Evolutionary conservation across 2,113 vertebrate genomes (phyloP).

Genomic region (Arothron firmamentum): DNA sequence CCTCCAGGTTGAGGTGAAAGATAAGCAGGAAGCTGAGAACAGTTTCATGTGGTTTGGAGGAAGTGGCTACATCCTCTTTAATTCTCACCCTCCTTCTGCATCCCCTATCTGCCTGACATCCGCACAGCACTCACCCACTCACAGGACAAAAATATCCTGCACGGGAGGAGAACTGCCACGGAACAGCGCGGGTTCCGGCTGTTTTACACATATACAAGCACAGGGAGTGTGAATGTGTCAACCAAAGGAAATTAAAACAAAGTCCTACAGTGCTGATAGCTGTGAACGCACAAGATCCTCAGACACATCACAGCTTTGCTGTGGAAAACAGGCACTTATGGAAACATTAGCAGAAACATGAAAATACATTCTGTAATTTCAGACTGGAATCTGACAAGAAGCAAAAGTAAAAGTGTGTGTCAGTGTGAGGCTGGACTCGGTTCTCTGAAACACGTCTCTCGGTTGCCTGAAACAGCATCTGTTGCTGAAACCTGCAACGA

Average conservation of each 20-base stretch:
- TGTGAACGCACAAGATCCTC: neutral
- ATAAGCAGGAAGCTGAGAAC: slow-evolving; percentile 24
- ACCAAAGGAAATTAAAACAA: slow-evolving; percentile 8
- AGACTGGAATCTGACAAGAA: neutral
- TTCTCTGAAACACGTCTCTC: slow-evolving; percentile 33
- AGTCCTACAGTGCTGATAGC: neutral
- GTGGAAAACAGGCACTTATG: neutral
- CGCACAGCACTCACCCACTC: slow-evolving; percentile 46
- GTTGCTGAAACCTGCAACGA: slow-evolving; percentile 12
- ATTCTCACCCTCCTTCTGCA: slow-evolving; percentile 26
- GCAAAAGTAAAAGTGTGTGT: neutral
- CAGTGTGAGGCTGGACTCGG: slow-evolving; percentile 4
- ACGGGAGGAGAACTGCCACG: slow-evolving; percentile 14
- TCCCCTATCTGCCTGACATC: slow-evolving; percentile 37
- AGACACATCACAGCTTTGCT: neutral
- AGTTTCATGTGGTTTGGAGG: slow-evolving; percentile 35
- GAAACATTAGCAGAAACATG: too few relatives aligned
- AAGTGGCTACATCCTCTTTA: slow-evolving; percentile 48
- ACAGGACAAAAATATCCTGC: slow-evolving; percentile 46
- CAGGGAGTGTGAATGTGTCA: slow-evolving; percentile 11
- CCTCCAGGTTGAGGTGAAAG: slow-evolving; percentile 26
- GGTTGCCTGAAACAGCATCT: slow-evolving; percentile 33
- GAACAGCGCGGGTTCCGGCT: slow-evolving; percentile 31
- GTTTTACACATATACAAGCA: slow-evolving; percentile 13
- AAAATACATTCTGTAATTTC: too few relatives aligned